Base-by-base conservation (phyloP, 2,797 vertebrate species). In the Spinibarbus caldwelli region DNA sequence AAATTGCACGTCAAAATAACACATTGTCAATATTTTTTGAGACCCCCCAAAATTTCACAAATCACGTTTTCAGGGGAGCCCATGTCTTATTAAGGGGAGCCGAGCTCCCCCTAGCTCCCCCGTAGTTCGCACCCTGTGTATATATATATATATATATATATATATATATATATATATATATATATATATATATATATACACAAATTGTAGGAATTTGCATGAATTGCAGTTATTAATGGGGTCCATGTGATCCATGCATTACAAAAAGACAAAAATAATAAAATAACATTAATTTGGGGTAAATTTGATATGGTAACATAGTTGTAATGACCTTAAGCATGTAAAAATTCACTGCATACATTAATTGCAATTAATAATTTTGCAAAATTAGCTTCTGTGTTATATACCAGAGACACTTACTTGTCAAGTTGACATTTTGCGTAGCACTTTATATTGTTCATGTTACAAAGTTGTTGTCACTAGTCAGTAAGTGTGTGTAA, bases 401-500 rank as follows among this genome's bases (percentile, higher is more conserved):
- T 62, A 2, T 62, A 62, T 62, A 62, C 12, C 5, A 29, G 26
- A 62, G 5, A 75, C 1, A 19, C 68, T 43, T 17, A 29, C n/a
- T 45, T 29, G 9, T 36, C n/a, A 76, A 23, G 17, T 23, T 36
- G 3, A 34, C 43, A 79, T 23, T 64, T 31, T 31, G 34, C 10
- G 43, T n/a, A 70, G 23, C 15, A 82, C 49, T 19, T 31, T 38
- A 54, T 11, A n/a, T 0, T 75, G 26, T 49, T 21, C 12, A 34
- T 47, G 10, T 29, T 36, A 19, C 17, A 75, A 31, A n/a, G 5
- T 21, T 29, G 12, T 26, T 67, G 38, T 31, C 19, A 21, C 77
- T 45, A 34, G 57, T 52, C 5, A 80, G 68, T 79, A 14, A 66
- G 66, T 78, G 17, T 8, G 59, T 64, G 26, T 8, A 78, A 78